Conservation (phyloP, 2,113 vertebrate species). For the Saimiri boliviensis region DNA sequence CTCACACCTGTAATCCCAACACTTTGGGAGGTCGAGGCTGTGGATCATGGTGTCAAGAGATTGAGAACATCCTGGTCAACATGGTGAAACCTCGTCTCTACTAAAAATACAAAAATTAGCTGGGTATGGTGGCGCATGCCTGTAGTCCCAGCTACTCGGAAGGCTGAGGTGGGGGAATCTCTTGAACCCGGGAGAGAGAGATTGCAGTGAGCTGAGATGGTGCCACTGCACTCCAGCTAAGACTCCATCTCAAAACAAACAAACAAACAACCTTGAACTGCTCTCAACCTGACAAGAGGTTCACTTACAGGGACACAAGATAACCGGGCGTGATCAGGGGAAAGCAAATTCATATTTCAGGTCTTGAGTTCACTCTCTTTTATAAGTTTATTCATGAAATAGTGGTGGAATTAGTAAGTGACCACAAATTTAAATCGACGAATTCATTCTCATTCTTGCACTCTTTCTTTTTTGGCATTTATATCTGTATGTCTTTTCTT, state of each 20-base stretch:
- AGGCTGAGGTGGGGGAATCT: too few relatives aligned
- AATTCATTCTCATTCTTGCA: neutral
- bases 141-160: too few relatives aligned
- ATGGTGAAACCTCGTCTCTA: too few relatives aligned
- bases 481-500: neutral
- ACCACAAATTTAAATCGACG: neutral
- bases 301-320: neutral
- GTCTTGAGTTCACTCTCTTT: neutral
- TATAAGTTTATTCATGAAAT: neutral
- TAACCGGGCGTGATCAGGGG: neutral
- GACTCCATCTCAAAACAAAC: neutral
- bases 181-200: too few relatives aligned
- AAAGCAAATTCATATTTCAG: neutral
- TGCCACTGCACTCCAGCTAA: too few relatives aligned
- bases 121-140: too few relatives aligned
- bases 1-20: too few relatives aligned
- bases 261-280: neutral
- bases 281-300: neutral
- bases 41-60: too few relatives aligned
- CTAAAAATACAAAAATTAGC: too few relatives aligned
- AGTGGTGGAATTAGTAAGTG: neutral
- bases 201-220: too few relatives aligned
- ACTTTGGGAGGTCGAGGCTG: too few relatives aligned
- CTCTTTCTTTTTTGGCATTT: neutral
- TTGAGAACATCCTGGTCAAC: too few relatives aligned